Base-by-base conservation (phyloP, 2,113 vertebrate species). In the Catharus fuscescens region DNA sequence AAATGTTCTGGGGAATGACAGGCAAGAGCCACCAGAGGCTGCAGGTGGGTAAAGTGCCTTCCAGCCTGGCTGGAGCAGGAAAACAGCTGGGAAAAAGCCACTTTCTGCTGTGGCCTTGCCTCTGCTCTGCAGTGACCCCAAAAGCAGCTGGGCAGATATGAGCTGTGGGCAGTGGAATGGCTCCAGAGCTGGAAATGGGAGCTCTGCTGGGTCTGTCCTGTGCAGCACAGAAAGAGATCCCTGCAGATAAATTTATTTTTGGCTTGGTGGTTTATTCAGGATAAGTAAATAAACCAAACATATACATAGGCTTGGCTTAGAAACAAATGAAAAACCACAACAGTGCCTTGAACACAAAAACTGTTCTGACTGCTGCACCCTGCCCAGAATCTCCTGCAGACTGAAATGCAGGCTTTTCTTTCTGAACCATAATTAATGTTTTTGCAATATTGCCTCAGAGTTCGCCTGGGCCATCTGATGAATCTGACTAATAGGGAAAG, bases 381-480 rank as follows among this genome's bases (percentile, higher is more conserved):
- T 92, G 92, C 50, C 70, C 88, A 93, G 67, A 69, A 70, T 59
- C 71, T 96, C 80, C 77, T 45, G 48, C 77, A 91, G 70, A 93
- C 38, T 92, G 91, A 94, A 97, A 96, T 18, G 10, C 23, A 44
- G 71, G 56, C 70, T 94, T 94, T 96, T 93, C 80, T 79, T 90
- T 64, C 94, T 88, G 76, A 96, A 93, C 82, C 73, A 87, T 89
- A 95, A 97, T 97, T 96, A 96, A 96, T 23, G 13, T 85, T 92
- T 96, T 86, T 96, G 81, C 96, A 97, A 95, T 96, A 96, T 92
- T 92, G 97, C 94, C 91, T 97, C 87, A 57, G 94, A 92, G 89
- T 92, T 94, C 66, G 0, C 74, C 65, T 15, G 6, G 92, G 92
- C 89, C 93, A 92, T 88, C 93, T 92, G 91, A 97, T 85, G 80